Evolutionary conservation across 2,797 vertebrate species (phyloP).

Genomic region (Eulemur albifrons): DNA sequence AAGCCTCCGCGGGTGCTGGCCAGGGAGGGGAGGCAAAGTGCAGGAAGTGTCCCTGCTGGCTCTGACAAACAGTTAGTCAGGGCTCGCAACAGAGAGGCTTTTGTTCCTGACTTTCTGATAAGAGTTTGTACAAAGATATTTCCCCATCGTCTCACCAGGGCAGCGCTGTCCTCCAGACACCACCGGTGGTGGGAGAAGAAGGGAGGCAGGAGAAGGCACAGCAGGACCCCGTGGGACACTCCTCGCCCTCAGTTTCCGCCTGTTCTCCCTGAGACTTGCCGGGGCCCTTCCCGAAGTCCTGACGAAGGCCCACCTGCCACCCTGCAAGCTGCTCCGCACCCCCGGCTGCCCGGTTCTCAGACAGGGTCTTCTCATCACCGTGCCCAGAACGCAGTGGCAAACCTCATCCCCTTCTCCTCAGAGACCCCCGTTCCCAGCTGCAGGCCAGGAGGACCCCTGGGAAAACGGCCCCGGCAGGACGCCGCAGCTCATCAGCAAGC

Average conservation of each 20-base stretch:
- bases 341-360: not conserved
- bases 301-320: not conserved
- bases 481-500: not conserved
- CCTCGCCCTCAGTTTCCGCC: not conserved
- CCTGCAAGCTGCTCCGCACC: not conserved
- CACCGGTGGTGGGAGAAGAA: not conserved
- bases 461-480: not conserved
- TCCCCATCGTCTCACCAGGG: slow-evolving; percentile 6
- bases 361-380: not conserved
- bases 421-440: not conserved
- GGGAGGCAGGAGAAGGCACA: not conserved
- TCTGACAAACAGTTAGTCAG: slow-evolving; percentile 32
- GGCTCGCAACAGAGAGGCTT: slow-evolving; percentile 75
- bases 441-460: not conserved
- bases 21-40: slow-evolving; percentile 73
- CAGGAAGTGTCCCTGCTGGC: slow-evolving; percentile 57
- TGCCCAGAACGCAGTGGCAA: not conserved
- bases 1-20: not conserved
- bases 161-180: not conserved
- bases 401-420: not conserved
- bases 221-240: not conserved
- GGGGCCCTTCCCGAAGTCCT: not conserved
- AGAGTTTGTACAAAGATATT: slow-evolving; percentile 19
- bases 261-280: not conserved
- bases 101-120: slow-evolving; percentile 78